Base-by-base conservation (phyloP, 2,888 invertebrate species). In the Latrodectus hesperus region DNA sequence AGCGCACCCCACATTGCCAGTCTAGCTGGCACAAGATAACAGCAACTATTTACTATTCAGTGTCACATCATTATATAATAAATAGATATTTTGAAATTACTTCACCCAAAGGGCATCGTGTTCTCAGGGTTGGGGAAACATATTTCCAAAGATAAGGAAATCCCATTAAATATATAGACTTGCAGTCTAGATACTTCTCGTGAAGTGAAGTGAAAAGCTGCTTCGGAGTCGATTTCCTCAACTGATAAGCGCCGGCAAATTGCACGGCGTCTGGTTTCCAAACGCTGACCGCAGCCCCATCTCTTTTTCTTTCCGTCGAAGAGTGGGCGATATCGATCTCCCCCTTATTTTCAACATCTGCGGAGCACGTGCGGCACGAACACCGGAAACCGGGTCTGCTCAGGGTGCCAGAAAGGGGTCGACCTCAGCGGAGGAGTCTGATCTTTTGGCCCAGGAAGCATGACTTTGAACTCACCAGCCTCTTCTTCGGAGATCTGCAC, bases 311-410 rank as follows among this genome's bases (percentile, higher is more conserved):
- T 12, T 8, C 6, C 64, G 8, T 64, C 12, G 64, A 17, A 64
- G 16, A 17, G 52, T 51, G 73, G 53, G 64, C 17, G 51, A n/a
- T 74, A 2, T 12, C 12, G 26, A 38, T 53, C 16, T 11, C 26
- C 1, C 60, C 22, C 22, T 60, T 14, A 11, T 22, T 60, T 74
- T 26, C 14, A 10, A 49, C 80, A 80, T 80, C 80, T 80, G 80
- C 72, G 11, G 53, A 51, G 60, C 80, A 72, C 72, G 52, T 79
- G 77, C 16, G 53, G 11, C 49, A 14, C 49, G 17, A 60, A 38
- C 9, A 51, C 72, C 80, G 80, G 80, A 80, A 80, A 72, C 16
- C n/a, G 16, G 38, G 51, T 38, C 51, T n/a, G 9, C 16, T n/a
- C 9, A 38, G 17, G 80, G 79, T 60, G 79, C 60, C n/a, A 38